Evolutionary conservation across 92 coral and sea anemone species (phyloP).

Genomic region (Umimayanthus kanabou): DNA sequence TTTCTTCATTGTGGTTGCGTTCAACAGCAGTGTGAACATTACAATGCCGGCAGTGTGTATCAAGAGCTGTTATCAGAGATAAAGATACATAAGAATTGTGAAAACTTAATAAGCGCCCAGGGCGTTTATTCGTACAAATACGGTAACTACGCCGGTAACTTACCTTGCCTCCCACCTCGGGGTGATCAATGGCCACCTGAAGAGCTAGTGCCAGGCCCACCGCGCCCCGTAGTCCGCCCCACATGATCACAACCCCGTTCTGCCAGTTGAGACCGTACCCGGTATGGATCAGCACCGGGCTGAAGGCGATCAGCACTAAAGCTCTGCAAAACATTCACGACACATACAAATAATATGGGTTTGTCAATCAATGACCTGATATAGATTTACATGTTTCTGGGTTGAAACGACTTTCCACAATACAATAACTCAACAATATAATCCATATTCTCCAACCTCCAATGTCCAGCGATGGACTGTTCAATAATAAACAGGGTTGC

Average conservation of each 20-base stretch:
- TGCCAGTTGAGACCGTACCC: constrained; percentile 98
- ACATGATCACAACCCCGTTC: constrained; percentile 89
- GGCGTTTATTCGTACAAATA: too few species aligned
- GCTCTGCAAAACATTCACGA: constrained; percentile 51
- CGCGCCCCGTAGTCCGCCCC: constrained; percentile 99
- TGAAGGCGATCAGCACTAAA: constrained; percentile 73
- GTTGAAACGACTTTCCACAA: too few species aligned
- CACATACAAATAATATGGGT: not conserved
- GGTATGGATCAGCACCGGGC: constrained; percentile 83
- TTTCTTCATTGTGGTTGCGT: constrained; percentile 97
- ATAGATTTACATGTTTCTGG: too few species aligned
- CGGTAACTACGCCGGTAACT: too few species aligned
- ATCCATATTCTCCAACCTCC: too few species aligned
- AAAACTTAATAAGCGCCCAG: too few species aligned
- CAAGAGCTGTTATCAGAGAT: constrained; percentile 56
- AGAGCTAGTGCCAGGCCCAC: constrained; percentile 96
- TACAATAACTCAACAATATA: too few species aligned
- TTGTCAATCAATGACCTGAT: not conserved
- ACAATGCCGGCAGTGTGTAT: constrained; percentile 98
- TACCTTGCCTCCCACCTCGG: constrained; percentile 90
- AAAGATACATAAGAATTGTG: too few species aligned
- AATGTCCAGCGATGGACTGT: too few species aligned
- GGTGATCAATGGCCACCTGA: constrained; percentile 93
- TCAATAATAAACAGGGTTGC: too few species aligned
- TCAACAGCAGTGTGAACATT: constrained; percentile 85